Percentiles rank a stretch among this genome's conserved stretches.
Evolutionary conservation across 1,140 invertebrate species (phyloP).

Genomic region (Drosophila arawakana): DNA sequence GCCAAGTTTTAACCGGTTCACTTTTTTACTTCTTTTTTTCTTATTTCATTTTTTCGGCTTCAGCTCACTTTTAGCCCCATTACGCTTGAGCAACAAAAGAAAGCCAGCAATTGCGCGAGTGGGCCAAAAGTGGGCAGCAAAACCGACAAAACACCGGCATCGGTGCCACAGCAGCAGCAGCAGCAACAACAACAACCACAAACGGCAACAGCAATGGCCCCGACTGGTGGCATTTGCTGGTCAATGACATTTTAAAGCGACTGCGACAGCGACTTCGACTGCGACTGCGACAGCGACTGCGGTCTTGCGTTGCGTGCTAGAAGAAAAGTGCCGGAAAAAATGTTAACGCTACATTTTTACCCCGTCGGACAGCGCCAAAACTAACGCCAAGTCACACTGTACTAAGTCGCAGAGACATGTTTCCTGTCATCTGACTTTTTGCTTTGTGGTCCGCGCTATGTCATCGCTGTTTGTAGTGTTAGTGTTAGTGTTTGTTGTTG

Average conservation of each 20-base stretch:
- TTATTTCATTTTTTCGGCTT: constrained; percentile 60
- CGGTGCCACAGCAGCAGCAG: constrained; percentile 36
- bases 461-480: constrained; percentile 37
- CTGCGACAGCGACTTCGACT: constrained; percentile 19
- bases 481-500: neutral
- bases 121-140: constrained; percentile 74
- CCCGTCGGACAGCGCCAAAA: constrained; percentile 48
- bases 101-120: constrained; percentile 71
- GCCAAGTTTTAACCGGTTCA: constrained; percentile 44
- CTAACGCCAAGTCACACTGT: constrained; percentile 65
- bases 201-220: constrained; percentile 49
- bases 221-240: constrained; percentile 74
- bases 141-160: constrained; percentile 43
- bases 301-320: constrained; percentile 56
- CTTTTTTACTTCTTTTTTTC: constrained; percentile 45
- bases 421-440: constrained; percentile 64
- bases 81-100: constrained; percentile 77
- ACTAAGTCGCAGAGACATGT: constrained; percentile 61
- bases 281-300: constrained; percentile 27
- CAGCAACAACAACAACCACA: constrained; percentile 21
- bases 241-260: constrained; percentile 77
- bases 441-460: constrained; percentile 40
- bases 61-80: constrained; percentile 81
- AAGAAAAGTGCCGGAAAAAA: constrained; percentile 72
- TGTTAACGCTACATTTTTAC: constrained; percentile 61